Base-by-base conservation (phyloP, 2,888 invertebrate genomes). In the Drosophila mimica region DNA sequence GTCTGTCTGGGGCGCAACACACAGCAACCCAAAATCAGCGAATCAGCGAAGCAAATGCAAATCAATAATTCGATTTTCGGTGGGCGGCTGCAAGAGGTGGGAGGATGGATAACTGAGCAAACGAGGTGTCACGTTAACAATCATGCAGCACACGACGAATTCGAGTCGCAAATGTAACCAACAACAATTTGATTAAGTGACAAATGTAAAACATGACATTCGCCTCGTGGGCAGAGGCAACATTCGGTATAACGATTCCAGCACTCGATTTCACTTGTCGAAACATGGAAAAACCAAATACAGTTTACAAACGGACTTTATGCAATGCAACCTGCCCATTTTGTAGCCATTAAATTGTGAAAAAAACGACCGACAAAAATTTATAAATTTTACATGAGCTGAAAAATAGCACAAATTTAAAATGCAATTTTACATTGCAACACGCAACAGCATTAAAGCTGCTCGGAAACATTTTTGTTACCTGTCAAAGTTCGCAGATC, bases 61-160 rank as follows among this genome's bases (percentile, higher is more conserved):
- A 87, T 88, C 88, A 86, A 87, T 88, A 81, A 81, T 86, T 88
- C 80, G 81, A 79, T 83, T 86, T 71, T 54, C 63, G 57, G 38
- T 15, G 56, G 7, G 15, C 20, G n/a, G 17, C 15, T 53, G 46
- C 20, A 15, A 46, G 28, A 8, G 15, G 46, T 25, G 46, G 15
- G 48, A 9, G 49, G 25, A 25, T 13, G 3, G 49, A 9, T 1
- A 9, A 38, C 46, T n/a, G 53, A 43, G 40, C 28, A 38, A 58
- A 57, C 52, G 46, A 70, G 70, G 52, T 67, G 62, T 33, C 17
- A 46, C 51, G 38, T 56, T 40, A 31, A 62, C 76, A 70, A 36
- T 38, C 54, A 38, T 66, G 56, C 49, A 54, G 43, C 67, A 31
- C 46, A 31, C 25, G 17, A 13, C n/a, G 69, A 56, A 60, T 52